Evolutionary conservation across 1,140 invertebrate species (phyloP), one percentile per base, ranked within the genome.

Genomic region (Polypedilum vanderplanki): DNA sequence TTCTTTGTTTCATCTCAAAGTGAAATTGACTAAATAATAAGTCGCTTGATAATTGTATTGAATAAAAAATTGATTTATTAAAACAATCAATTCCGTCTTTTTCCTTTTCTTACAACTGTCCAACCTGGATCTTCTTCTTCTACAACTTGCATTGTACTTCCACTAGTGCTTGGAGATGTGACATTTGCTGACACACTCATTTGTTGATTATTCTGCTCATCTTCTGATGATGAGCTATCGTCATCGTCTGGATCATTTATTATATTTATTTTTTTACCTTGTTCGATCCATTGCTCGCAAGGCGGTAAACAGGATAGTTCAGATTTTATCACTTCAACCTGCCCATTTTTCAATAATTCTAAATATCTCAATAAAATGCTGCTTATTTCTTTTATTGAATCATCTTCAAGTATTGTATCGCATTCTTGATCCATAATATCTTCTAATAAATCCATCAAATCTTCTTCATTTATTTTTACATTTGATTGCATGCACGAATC

Each of bases 391-490:
- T 82, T 86, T 24, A 87, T 85, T 40, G 88, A 89, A 76, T 86
- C 83, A 78, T 89, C 88, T 80, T 89, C 87, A 77, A 87, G 88
- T 10, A 87, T 82, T 40, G 88, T 89, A 41, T 88, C 84, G 80
- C 89, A 89, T 78, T 89, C 87, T 78, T 88, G 85, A 79, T 89
- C 88, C 84, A 89, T 86, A 10, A 88, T 82, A 77, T 88, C 88
- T 76, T 88, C 87, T 41, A 89, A 78, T 1, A 87, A 83, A 76
- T 88, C 87, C 74, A 85, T 83, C 9, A 89, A 80, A 75, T 88
- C 85, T 74, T 86, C 84, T 41, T 80, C 78, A 41, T 87, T 85
- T 3, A 87, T 82, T 65, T 87, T 83, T 10, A 79, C 78, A 78
- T 88, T 87, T 75, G 84, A 83, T n/a, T n/a, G 4, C 0, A 87